phyloP scores from a whole-genome alignment of 2,888 invertebrate genomes.

The Fragum sueziense region DNA sequence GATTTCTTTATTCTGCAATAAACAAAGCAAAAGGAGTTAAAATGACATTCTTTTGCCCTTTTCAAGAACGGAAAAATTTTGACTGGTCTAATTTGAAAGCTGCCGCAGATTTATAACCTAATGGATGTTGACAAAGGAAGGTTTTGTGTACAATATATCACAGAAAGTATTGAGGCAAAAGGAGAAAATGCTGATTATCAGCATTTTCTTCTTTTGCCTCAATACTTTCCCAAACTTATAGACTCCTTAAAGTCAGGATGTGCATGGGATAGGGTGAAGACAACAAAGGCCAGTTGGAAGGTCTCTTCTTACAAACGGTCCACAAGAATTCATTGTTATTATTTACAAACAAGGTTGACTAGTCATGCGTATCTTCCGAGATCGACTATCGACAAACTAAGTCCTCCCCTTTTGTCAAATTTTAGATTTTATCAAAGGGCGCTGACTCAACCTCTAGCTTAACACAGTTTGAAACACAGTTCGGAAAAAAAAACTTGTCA shows the following conservation, averaged over 20 bases:
- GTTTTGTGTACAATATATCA: too few relatives aligned
- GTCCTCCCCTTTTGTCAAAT: slow-evolving; percentile 4
- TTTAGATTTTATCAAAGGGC: not conserved
- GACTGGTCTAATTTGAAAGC: not conserved
- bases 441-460: not conserved
- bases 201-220: too few relatives aligned
- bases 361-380: not conserved
- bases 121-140: too few relatives aligned
- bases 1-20: too few relatives aligned
- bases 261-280: not conserved
- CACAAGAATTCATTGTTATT: slow-evolving; percentile 15
- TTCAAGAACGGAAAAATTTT: not conserved
- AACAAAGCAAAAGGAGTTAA: too few relatives aligned
- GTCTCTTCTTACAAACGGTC: not conserved
- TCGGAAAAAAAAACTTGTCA: too few relatives aligned
- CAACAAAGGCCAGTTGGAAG: not conserved
- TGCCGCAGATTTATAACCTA: not conserved
- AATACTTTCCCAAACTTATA: too few relatives aligned
- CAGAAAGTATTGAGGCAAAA: too few relatives aligned
- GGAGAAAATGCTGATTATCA: too few relatives aligned
- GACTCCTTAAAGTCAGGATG: not conserved
- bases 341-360: slow-evolving; percentile 9
- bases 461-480: not conserved
- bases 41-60: too few relatives aligned
- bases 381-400: slow-evolving; percentile 3